Evolutionary conservation across 2,113 vertebrate genomes (phyloP), one percentile per base, ranked within the genome.

Genomic region (Trichomycterus rosablanca): DNA sequence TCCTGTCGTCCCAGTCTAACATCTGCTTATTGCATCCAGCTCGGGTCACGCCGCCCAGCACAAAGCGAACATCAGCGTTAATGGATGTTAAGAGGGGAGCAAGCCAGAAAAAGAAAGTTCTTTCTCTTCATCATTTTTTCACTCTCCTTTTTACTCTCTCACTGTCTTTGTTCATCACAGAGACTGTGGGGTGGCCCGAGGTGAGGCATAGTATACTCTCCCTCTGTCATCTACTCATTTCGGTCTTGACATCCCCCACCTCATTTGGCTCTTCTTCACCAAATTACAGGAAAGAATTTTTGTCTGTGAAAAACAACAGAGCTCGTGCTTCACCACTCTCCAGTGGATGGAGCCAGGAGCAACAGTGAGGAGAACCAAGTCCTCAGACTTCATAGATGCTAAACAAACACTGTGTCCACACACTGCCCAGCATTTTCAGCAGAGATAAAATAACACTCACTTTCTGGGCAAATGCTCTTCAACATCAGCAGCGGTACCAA

Each of bases 211-310:
- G 26, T 61, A 66, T 51, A 65, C 66, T 63, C 44, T 40, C 42
- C 39, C 59, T 43, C 74, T 67, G 74, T 75, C 77, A 67, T 65
- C 66, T 64, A 72, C 71, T 78, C 67, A 56, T 62, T 53, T 53
- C 15, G 1, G 43, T 30, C 53, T 28, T 19, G 56, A 35, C 63
- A 54, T 66, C 65, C 51, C 54, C 65, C 26, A 62, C 67, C 64
- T 49, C 34, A 30, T 55, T 67, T 66, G 53, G 76, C 59, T 59
- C 63, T 48, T 23, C 68, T 66, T 54, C 51, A 24, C n/a, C 62
- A 48, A 68, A 68, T 66, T 68, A 72, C 68, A 63, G 63, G 66
- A 74, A 63, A 49, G 50, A 69, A 62, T 68, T 73, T 22, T 50
- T 74, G 56, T 48, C 23, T 3, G 35, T 73, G 61, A 77, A 72